These are phyloP conservation scores for Chalcosyrphus nemorum DNA, from an alignment of 2,888 invertebrate species.

Conservation along the genomic window DNA sequence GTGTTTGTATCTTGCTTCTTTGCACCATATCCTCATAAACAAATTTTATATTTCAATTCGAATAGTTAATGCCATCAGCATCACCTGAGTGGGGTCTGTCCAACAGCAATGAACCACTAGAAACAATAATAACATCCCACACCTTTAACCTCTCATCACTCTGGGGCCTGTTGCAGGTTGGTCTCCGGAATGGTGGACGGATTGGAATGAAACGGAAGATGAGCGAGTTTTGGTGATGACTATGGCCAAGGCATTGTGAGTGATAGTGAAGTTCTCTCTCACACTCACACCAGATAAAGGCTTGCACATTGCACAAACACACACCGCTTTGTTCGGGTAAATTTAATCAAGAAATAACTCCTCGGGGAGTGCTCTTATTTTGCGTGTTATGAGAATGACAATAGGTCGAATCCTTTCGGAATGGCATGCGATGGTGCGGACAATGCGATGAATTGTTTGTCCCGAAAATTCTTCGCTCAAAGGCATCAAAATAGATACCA, in stretches of 20 bases:
- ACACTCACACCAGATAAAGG: neutral
- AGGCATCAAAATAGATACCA: neutral
- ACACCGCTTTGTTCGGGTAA: conserved; percentile 41
- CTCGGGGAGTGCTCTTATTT: conserved; percentile 35
- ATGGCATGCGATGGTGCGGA: conserved; percentile 19
- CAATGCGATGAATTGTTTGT: conserved; percentile 57
- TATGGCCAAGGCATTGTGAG: neutral
- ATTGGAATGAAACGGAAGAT: neutral
- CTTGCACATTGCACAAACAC: neutral
- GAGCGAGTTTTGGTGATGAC: neutral
- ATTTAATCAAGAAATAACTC: conserved; percentile 68
- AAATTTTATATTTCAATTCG: conserved; percentile 6
- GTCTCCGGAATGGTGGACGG: neutral
- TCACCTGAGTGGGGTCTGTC: neutral
- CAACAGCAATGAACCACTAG: neutral
- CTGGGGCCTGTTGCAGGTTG: neutral
- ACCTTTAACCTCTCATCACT: neutral
- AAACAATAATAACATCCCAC: conserved; percentile 30
- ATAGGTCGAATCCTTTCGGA: conserved; percentile 42
- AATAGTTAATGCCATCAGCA: conserved; percentile 33
- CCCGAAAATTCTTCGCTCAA: conserved; percentile 12
- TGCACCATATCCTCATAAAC: neutral
- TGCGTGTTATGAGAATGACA: conserved; percentile 50
- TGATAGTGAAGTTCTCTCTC: neutral
- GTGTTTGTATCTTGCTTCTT: neutral